Evolutionary conservation across 2,113 vertebrate species (phyloP).

Genomic region (Dromiciops gliroides): DNA sequence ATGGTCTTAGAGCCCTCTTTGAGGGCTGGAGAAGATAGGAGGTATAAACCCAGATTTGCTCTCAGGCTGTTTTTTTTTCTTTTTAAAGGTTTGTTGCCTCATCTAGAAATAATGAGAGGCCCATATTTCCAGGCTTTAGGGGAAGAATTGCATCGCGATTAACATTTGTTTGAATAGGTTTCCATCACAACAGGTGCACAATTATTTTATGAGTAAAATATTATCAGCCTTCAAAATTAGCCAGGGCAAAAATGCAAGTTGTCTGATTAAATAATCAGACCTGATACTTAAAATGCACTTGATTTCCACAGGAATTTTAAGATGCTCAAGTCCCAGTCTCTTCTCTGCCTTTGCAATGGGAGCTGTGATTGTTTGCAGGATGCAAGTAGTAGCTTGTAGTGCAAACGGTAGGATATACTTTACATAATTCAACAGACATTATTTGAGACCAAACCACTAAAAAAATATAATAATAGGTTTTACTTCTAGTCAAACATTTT

Average conservation of each 20-base stretch:
- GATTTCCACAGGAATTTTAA: slow-evolving; percentile 88
- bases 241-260: slow-evolving; percentile 87
- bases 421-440: slow-evolving; percentile 79
- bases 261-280: slow-evolving; percentile 91
- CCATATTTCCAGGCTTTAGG: slow-evolving; percentile 73
- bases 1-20: slow-evolving; percentile 58
- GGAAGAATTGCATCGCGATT: slow-evolving; percentile 79
- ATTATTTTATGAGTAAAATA: slow-evolving; percentile 91
- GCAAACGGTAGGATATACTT: slow-evolving; percentile 77
- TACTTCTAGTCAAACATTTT: slow-evolving; percentile 76
- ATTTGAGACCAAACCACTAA: slow-evolving; percentile 72
- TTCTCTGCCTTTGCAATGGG: slow-evolving; percentile 68
- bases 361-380: slow-evolving; percentile 82
- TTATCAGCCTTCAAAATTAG: slow-evolving; percentile 89
- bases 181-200: slow-evolving; percentile 89
- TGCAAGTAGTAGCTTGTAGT: slow-evolving; percentile 77
- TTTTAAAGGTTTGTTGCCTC: slow-evolving; percentile 71
- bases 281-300: slow-evolving; percentile 88
- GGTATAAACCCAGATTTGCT: slow-evolving; percentile 58
- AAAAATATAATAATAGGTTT: slow-evolving; percentile 77
- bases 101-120: slow-evolving; percentile 70
- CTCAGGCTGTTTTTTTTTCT: too few relatives aligned
- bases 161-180: slow-evolving; percentile 87
- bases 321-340: slow-evolving; percentile 81
- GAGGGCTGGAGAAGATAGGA: slow-evolving; percentile 16